Percentiles rank a stretch among this genome's conserved stretches.
These are phyloP conservation scores for Melanotaenia parkinsoni DNA, from an alignment of 2,797 vertebrate genomes.

Conservation along the genomic window DNA sequence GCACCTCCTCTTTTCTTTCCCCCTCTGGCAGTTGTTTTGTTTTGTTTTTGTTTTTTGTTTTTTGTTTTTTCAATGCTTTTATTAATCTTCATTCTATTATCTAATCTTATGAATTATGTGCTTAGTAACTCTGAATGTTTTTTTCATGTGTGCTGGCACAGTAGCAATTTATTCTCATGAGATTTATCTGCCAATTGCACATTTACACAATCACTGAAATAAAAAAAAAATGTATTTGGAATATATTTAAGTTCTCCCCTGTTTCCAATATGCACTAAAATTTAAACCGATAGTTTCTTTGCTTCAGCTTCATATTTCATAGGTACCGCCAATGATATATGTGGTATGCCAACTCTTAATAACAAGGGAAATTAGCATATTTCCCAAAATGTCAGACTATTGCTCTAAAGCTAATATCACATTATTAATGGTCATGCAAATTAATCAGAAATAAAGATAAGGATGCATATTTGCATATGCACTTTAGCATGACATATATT, in stretches of 20 bases:
- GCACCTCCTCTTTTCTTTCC: constrained; percentile 6
- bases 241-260: neutral
- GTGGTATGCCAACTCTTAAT: neutral
- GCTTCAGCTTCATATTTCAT: neutral
- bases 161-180: neutral
- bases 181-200: neutral
- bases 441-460: neutral
- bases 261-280: neutral
- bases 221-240: neutral
- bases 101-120: neutral
- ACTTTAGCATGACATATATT: neutral
- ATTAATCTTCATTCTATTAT: neutral
- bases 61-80: constrained; percentile 7
- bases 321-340: too few species aligned
- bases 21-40: constrained; percentile 15
- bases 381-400: too few species aligned
- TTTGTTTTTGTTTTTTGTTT: too few species aligned
- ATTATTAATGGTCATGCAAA: neutral
- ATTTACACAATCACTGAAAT: neutral
- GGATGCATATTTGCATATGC: neutral
- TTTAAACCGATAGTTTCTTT: neutral
- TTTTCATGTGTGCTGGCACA: neutral
- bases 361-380: neutral
- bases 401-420: neutral
- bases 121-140: neutral